Evolutionary conservation across 1,140 invertebrate genomes (phyloP), one percentile per base, ranked within the genome.

Genomic region (Aphidius gifuensis): DNA sequence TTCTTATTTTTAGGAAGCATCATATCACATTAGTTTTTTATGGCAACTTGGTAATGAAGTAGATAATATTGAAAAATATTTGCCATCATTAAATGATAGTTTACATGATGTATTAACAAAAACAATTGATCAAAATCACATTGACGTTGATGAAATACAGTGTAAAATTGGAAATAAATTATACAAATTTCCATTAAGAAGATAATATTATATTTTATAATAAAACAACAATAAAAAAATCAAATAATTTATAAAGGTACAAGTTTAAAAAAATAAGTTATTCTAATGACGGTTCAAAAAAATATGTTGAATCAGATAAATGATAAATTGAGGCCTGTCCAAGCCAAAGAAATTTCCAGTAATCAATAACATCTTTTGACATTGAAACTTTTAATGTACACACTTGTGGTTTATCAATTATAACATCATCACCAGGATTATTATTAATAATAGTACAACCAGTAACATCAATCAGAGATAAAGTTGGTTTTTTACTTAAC

Each of bases 11-110:
- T 77, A 90, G 88, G 80, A 88, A 71, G 85, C 86, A 53, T 89
- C 87, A 7, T 88, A 87, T 77, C 89, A 91, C 66, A 82, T 89
- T 61, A 90, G 88, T 72, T 80, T 90, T 60, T 74, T 85, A 6
- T 90, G 88, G 86, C 81, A 82, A 51, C 74, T 86, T 64, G 88
- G 87, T 7, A 82, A 90, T 75, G 73, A 83, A 61, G 76, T 79
- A 66, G 68, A 77, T 7, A 73, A 79, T 64, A 71, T 88, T 42
- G 74, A 78, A 61, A 43, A 66, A 40, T n/a, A 80, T 51, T 60
- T 84, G 54, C 71, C 79, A 8, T 62, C 71, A 44, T 72, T 86
- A 23, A 79, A 78, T 63, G 54, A 66, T 3, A 77, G 68, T 58
- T 74, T 85, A 39, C 64, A 76, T 40, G 64, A 80, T 62, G 74